A percentile compares a stretch with the other conserved stretches of the same genome.
Conservation (phyloP, 1,140 invertebrate genomes). For the Stratiolaelaps scimitus region DNA sequence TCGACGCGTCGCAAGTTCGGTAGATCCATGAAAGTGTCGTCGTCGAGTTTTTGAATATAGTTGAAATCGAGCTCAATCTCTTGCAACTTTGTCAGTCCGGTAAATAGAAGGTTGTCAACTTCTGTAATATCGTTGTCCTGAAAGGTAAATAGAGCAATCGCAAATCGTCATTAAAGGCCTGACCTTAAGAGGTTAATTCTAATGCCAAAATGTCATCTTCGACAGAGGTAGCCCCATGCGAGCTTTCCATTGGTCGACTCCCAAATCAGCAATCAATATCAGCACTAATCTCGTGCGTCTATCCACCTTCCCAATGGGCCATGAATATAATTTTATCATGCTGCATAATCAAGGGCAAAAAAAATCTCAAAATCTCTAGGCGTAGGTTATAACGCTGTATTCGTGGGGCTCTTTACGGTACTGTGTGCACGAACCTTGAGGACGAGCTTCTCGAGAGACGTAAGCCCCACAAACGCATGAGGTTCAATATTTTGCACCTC, state of each 20-base stretch:
- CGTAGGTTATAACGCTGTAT: too few species aligned
- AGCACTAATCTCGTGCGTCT: too few species aligned
- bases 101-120: slow-evolving; percentile 2
- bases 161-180: too few species aligned
- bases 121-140: slow-evolving; percentile 6
- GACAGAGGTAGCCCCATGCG: too few species aligned
- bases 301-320: too few species aligned
- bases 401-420: too few species aligned
- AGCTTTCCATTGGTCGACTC: not conserved
- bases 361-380: too few species aligned
- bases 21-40: slow-evolving; percentile 3
- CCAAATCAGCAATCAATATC: not conserved
- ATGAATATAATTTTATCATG: too few species aligned
- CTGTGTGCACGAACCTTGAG: not conserved
- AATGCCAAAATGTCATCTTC: not conserved
- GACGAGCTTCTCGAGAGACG: not conserved
- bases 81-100: not conserved
- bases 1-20: not conserved
- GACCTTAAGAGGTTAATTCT: too few species aligned
- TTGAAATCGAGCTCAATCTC: not conserved
- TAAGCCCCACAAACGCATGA: slow-evolving; percentile 8
- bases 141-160: not conserved
- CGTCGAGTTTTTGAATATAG: not conserved
- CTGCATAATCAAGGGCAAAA: too few species aligned
- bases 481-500: slow-evolving; percentile 2